Percentiles rank a stretch among this genome's conserved stretches.
phyloP scores from a whole-genome alignment of 2,888 invertebrate genomes.

The Portevinia maculata region DNA sequence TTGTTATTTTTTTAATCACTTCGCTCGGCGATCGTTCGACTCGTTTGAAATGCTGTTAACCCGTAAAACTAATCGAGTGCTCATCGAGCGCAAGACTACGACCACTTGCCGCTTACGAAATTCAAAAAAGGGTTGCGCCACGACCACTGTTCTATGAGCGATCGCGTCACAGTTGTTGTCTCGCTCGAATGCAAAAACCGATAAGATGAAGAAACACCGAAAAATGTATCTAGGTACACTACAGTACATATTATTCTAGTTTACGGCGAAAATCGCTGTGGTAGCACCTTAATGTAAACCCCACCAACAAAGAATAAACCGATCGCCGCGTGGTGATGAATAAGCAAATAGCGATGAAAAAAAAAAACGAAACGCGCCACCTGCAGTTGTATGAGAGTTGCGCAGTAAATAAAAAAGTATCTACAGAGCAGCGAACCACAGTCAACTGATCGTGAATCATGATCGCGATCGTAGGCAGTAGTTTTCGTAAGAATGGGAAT shows the following conservation, averaged over 20 bases:
- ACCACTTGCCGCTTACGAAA: constrained; percentile 60
- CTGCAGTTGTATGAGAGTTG: constrained; percentile 23
- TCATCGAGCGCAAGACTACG: constrained; percentile 73
- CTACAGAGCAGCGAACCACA: constrained; percentile 64
- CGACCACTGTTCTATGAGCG: constrained; percentile 35
- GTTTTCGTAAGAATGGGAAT: constrained; percentile 18
- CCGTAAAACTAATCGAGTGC: constrained; percentile 72
- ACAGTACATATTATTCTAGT: no score
- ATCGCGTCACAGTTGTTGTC: constrained; percentile 44
- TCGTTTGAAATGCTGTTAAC: constrained; percentile 49
- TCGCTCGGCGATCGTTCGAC: constrained; percentile 57
- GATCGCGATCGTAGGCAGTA: constrained; percentile 48
- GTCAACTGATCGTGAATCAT: constrained; percentile 66
- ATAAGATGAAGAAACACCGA: constrained; percentile 36
- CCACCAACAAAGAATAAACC: constrained; percentile 18
- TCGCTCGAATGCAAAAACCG: constrained; percentile 53
- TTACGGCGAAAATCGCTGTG: constrained; percentile 66
- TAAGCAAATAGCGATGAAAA: constrained; percentile 7
- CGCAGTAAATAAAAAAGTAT: constrained; percentile 64
- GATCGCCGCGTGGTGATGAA: constrained; percentile 18
- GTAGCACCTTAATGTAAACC: constrained; percentile 53
- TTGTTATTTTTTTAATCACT: constrained; percentile 9
- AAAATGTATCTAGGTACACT: background rate
- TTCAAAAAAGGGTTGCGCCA: constrained; percentile 73
- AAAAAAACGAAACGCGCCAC: background rate